Evolutionary conservation across 2,888 invertebrate species (phyloP).

Genomic region (Thyatira batis): DNA sequence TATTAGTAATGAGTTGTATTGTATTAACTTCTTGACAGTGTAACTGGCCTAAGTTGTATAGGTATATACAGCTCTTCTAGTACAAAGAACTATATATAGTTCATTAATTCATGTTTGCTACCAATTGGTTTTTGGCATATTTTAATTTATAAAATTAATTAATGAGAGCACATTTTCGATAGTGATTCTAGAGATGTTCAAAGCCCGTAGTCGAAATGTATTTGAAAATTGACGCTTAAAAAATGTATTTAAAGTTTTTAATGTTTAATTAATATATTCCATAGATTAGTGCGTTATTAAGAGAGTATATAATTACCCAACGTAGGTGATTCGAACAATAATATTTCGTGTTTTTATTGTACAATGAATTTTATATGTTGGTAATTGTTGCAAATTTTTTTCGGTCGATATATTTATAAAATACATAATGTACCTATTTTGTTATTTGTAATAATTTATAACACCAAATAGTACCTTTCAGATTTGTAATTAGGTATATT

Average conservation of each 20-base stretch:
- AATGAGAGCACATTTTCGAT: conserved; percentile 25
- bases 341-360: conserved; percentile 50
- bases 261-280: conserved; percentile 55
- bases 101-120: neutral
- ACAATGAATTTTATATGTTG: conserved; percentile 43
- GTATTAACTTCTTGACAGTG: conserved; percentile 16
- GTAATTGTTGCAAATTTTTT: conserved; percentile 39
- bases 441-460: conserved; percentile 68
- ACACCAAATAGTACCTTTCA: conserved; percentile 78
- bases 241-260: conserved; percentile 46
- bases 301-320: conserved; percentile 45
- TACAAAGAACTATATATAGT: conserved; percentile 13
- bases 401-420: conserved; percentile 45
- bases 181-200: conserved; percentile 38
- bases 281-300: conserved; percentile 49
- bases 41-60: conserved; percentile 41
- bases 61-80: conserved; percentile 18
- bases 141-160: conserved; percentile 11
- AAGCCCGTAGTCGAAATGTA: conserved; percentile 46
- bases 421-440: conserved; percentile 51
- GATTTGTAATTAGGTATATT: conserved; percentile 64
- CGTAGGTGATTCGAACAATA: conserved; percentile 67
- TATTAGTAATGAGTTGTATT: conserved; percentile 37
- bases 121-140: neutral
- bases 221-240: conserved; percentile 55